Percentiles rank a stretch among this genome's conserved stretches.
phyloP scores from a whole-genome alignment of 2,797 vertebrate genomes.

The Poecilia wingei region DNA sequence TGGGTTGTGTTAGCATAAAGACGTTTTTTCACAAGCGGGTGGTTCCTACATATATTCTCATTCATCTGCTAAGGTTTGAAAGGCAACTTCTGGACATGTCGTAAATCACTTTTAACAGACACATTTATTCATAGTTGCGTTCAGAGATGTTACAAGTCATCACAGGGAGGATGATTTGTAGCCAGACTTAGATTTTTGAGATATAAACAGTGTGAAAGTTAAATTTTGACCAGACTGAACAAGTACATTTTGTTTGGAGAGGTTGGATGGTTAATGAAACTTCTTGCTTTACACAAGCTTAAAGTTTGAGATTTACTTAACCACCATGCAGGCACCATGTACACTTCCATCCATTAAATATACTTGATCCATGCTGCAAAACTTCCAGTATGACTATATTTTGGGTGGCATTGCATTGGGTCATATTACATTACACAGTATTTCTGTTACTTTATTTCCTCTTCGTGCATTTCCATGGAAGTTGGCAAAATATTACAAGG shows the following conservation, averaged over 20 bases:
- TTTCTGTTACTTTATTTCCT: not conserved
- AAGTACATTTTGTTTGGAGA: not conserved
- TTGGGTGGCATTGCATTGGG: not conserved
- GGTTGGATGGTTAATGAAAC: not conserved
- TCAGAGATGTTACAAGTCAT: not conserved
- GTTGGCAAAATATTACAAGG: slow-evolving; percentile 18
- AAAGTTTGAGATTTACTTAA: not conserved
- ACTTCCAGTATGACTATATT: not conserved
- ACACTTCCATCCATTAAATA: not conserved
- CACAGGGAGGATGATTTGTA: not conserved
- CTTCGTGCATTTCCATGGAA: slow-evolving; percentile 10
- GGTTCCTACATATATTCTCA: no score
- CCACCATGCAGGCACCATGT: not conserved
- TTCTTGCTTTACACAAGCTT: not conserved
- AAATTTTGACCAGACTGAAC: not conserved
- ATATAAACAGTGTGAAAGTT: not conserved
- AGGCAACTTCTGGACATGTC: not conserved
- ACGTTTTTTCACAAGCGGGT: no score
- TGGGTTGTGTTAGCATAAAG: no score
- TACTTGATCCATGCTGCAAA: not conserved
- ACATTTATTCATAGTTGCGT: not conserved
- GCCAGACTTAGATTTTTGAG: not conserved
- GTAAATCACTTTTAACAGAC: not conserved
- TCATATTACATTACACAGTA: slow-evolving; percentile 2
- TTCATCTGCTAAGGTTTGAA: not conserved